A percentile compares a stretch with the other conserved stretches of the same genome.
These are phyloP conservation scores for Hypolimnas misippus DNA, from an alignment of 2,888 invertebrate species.

Conservation along the genomic window DNA sequence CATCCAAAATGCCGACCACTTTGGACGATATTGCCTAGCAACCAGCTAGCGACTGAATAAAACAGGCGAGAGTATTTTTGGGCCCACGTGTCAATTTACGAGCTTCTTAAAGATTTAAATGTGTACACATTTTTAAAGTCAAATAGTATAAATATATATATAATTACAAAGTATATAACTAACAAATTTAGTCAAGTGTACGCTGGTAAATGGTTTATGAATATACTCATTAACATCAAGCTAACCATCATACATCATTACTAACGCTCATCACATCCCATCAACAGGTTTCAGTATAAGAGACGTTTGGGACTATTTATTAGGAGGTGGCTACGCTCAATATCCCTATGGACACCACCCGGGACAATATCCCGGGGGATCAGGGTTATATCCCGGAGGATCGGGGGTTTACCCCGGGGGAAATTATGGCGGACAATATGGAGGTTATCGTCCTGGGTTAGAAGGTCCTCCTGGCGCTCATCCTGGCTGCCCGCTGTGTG, in stretches of 20 bases:
- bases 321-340: slow-evolving; percentile 69
- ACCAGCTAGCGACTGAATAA: no score
- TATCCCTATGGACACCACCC: slow-evolving; percentile 44
- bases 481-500: slow-evolving; percentile 88
- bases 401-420: slow-evolving; percentile 45
- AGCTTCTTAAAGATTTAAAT: no score
- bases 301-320: slow-evolving; percentile 77
- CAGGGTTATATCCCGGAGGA: no score
- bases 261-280: slow-evolving; percentile 35
- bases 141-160: no score
- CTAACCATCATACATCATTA: slow-evolving; percentile 17
- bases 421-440: slow-evolving; percentile 42
- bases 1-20: no score
- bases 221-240: neutral
- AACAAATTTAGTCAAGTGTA: no score
- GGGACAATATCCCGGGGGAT: slow-evolving; percentile 22
- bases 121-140: no score
- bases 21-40: no score
- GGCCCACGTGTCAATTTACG: no score
- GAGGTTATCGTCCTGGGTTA: slow-evolving; percentile 49
- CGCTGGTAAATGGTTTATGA: neutral
- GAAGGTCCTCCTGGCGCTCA: slow-evolving; percentile 76
- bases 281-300: slow-evolving; percentile 77
- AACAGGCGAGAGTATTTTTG: no score
- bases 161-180: no score